Conservation (phyloP, 2,113 vertebrate species). For the Rutilus rutilus region DNA sequence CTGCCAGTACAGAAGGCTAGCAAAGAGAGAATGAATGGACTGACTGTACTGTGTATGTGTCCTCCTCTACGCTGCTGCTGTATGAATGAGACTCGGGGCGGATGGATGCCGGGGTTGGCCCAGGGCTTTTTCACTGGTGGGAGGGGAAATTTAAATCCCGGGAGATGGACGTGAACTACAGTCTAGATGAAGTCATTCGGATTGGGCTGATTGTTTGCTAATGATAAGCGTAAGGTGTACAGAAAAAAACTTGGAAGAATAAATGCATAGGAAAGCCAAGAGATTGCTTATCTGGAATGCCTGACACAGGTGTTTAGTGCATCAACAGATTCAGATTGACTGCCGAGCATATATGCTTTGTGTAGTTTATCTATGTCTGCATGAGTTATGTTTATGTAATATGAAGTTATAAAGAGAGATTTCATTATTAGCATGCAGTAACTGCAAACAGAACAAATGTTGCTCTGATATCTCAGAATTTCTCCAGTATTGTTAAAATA, state of each 20-base stretch:
- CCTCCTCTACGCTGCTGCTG: slow-evolving; percentile 50
- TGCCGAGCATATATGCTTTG: slow-evolving; percentile 8
- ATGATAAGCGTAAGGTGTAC: slow-evolving; percentile 47
- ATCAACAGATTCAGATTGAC: slow-evolving; percentile 27
- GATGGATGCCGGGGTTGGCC: slow-evolving; percentile 11
- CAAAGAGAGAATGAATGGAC: slow-evolving; percentile 53
- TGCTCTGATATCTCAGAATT: background rate
- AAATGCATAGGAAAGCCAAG: background rate
- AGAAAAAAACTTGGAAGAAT: background rate
- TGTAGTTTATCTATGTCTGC: slow-evolving; percentile 4
- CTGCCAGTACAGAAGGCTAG: slow-evolving; percentile 21
- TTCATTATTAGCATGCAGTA: background rate
- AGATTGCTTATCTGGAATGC: slow-evolving; percentile 24
- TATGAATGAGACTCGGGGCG: slow-evolving; percentile 51
- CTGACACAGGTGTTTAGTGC: slow-evolving; percentile 28
- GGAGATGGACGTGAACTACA: slow-evolving; percentile 51
- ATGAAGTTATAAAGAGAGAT: background rate
- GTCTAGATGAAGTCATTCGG: slow-evolving; percentile 59
- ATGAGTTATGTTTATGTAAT: slow-evolving; percentile 4
- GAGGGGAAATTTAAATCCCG: slow-evolving; percentile 57
- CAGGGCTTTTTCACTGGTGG: slow-evolving; percentile 37
- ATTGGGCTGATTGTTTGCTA: slow-evolving; percentile 47
- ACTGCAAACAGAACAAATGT: background rate
- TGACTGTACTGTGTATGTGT: slow-evolving; percentile 55
- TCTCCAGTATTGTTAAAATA: background rate